Evolutionary conservation across 2,113 vertebrate genomes (phyloP).

Genomic region (Pelusios castaneus): DNA sequence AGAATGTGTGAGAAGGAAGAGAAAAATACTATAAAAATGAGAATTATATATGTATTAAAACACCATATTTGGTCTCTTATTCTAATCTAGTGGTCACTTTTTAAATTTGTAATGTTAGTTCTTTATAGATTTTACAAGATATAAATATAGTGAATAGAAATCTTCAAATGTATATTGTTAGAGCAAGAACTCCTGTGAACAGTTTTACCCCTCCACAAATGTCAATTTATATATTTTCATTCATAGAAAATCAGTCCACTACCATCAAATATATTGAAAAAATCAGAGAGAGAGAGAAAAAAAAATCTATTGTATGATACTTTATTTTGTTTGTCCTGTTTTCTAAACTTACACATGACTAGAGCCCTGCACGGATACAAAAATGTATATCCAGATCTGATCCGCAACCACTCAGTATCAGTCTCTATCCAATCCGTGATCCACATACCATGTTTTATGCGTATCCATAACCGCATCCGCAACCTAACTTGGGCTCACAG

Average conservation of each 20-base stretch:
- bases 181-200: neutral
- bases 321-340: neutral
- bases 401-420: too few species aligned
- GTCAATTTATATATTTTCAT: neutral
- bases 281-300: neutral
- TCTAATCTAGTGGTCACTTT: neutral
- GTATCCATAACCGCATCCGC: too few species aligned
- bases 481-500: too few species aligned
- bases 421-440: too few species aligned
- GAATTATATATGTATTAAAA: neutral
- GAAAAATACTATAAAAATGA: neutral
- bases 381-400: too few species aligned
- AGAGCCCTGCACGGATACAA: too few species aligned
- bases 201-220: neutral
- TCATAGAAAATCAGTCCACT: neutral
- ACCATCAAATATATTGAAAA: neutral
- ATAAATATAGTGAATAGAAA: neutral
- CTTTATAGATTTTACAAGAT: neutral
- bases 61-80: neutral
- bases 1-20: neutral
- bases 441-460: too few species aligned
- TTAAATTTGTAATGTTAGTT: neutral
- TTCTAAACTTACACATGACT: neutral
- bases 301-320: fast-evolving
- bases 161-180: neutral